Base-by-base conservation (phyloP, 2,797 vertebrate species). In the Botia almorhae region DNA sequence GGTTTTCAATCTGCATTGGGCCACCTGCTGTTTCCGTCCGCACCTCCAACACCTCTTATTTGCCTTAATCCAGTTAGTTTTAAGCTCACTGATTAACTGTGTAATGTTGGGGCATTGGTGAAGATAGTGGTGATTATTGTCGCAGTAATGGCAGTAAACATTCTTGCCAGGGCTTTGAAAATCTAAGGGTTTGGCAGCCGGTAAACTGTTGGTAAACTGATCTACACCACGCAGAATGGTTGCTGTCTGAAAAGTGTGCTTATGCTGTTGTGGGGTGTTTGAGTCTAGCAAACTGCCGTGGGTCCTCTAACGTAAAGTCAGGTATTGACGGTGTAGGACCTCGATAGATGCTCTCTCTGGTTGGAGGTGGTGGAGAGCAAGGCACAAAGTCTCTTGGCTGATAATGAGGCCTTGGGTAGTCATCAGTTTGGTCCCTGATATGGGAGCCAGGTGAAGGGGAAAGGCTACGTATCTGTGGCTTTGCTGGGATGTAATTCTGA, bases 41-140 rank as follows among this genome's bases (percentile, higher is more conserved):
- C 77, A 76, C 19, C 53, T 76, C 77, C 76, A 83, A 36, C 65
- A 83, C 7, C 58, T 33, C 14, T 69, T 13, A 43, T 80, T 74
- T 5, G n/a, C 8, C 23, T 48, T 78, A n/a, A 82, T 82, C 75
- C 61, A 78, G 43, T 70, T 53, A 10, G 39, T 74, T 46, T 74
- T 75, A 17, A 75, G 56, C 10, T 68, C 72, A 19, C 36, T 83
- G 12, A 36, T 60, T 13, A 70, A 33, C 46, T 61, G 26, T 26
- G 55, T 53, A 0, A 83, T 70, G 8, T 70, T 63, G 0, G n/a
- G 33, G n/a, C 71, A 75, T 13, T 65, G 65, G 21, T 83, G 75
- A 19, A 75, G 72, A 36, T 65, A 80, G n/a, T 76, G 55, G 3
- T 26, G 14, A 1, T 23, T 68, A 5, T 29, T 82, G 10, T 74